Percentiles rank a stretch among this genome's conserved stretches.
Conservation (phyloP, 2,888 invertebrate species). For the Halictus quadricinctus region DNA sequence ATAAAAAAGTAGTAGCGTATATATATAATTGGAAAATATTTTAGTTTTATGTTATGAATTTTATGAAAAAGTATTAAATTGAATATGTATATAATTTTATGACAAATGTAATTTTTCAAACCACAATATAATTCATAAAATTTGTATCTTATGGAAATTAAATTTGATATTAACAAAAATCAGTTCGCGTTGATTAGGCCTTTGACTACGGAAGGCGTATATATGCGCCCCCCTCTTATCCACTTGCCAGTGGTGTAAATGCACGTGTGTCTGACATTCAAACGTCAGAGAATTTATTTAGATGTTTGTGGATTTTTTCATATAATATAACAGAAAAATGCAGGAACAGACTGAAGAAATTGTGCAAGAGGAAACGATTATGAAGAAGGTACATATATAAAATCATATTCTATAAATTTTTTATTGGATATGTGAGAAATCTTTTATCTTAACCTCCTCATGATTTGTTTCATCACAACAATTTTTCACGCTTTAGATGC, state of each 20-base stretch:
- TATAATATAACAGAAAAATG: slow-evolving; percentile 18
- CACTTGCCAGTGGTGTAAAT: too few species aligned
- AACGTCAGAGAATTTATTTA: slow-evolving; percentile 20
- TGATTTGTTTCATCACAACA: background rate
- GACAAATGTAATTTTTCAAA: slow-evolving; percentile 58
- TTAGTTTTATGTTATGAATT: slow-evolving; percentile 42
- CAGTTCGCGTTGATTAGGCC: background rate
- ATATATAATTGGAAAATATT: too few species aligned
- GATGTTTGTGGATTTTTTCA: slow-evolving; percentile 11
- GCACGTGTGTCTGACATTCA: slow-evolving; percentile 32
- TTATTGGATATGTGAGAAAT: slow-evolving; percentile 9
- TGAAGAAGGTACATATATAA: slow-evolving; percentile 62
- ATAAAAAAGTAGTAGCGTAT: background rate
- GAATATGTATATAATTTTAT: slow-evolving; percentile 44
- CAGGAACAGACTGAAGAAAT: slow-evolving; percentile 37
- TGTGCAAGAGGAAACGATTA: slow-evolving; percentile 52
- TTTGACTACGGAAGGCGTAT: background rate
- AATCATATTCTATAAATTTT: background rate
- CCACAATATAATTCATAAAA: slow-evolving; percentile 43
- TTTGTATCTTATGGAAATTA: slow-evolving; percentile 26
- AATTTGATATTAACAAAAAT: slow-evolving; percentile 20
- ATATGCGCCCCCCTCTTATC: background rate
- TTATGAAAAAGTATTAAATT: slow-evolving; percentile 28
- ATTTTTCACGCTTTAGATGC: slow-evolving; percentile 69
- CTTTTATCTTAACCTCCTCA: slow-evolving; percentile 21